A percentile compares a stretch with the other conserved stretches of the same genome.
These are phyloP conservation scores for Drosophila phalerata DNA, from an alignment of 2,888 invertebrate genomes.

Conservation along the genomic window DNA sequence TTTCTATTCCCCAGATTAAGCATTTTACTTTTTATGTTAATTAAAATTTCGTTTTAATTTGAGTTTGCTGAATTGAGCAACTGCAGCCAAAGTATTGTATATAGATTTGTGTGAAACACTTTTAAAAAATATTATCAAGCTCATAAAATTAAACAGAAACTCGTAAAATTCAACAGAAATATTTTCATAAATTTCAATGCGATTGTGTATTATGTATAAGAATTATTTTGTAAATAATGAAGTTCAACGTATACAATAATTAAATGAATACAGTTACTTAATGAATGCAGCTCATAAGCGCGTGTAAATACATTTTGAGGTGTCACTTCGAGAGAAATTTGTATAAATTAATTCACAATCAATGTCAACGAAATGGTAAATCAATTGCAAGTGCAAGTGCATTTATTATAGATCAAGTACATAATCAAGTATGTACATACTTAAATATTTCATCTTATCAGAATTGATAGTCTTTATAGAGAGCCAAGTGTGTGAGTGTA, in stretches of 20 bases:
- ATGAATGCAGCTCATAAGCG: constrained; percentile 57
- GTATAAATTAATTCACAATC: constrained; percentile 70
- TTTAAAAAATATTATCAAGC: constrained; percentile 12
- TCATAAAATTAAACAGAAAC: not conserved
- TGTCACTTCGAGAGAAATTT: constrained; percentile 58
- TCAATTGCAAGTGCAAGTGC: constrained; percentile 33
- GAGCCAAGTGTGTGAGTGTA: constrained; percentile 12
- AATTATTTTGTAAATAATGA: constrained; percentile 57
- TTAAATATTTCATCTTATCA: constrained; percentile 39
- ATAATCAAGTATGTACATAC: constrained; percentile 27
- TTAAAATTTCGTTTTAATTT: not conserved
- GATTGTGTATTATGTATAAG: constrained; percentile 23
- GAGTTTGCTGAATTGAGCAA: not conserved
- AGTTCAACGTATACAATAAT: constrained; percentile 25
- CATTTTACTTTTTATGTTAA: not conserved
- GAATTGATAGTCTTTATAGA: constrained; percentile 31
- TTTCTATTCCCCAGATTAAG: not conserved
- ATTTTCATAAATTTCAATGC: constrained; percentile 8
- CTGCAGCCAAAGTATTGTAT: constrained; percentile 54
- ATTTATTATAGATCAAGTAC: constrained; percentile 33
- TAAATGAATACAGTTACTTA: constrained; percentile 43
- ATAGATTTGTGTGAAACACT: constrained; percentile 36
- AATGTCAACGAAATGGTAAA: constrained; percentile 45
- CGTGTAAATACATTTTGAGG: constrained; percentile 70
- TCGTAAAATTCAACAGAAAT: not conserved